Percentiles rank a stretch among this genome's conserved stretches.
Conservation (phyloP, 2,113 vertebrate species). For the Phyllostomus hastatus region DNA sequence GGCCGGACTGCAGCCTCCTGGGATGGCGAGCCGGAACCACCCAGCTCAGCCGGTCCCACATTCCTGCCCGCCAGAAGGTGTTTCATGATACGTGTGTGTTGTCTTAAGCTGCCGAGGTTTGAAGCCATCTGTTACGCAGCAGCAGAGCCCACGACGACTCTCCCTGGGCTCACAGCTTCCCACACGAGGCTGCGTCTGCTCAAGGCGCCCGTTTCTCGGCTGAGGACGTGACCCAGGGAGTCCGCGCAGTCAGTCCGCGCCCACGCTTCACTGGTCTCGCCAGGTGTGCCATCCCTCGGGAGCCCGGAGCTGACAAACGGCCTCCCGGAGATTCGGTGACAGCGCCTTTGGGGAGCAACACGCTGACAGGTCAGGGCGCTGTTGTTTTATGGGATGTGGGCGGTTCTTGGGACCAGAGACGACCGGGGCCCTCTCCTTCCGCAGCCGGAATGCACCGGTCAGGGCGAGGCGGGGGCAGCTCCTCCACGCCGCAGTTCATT, state of each 20-base stretch:
- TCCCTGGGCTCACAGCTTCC: background rate
- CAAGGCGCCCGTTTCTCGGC: background rate
- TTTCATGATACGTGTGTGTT: background rate
- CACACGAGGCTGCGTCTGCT: background rate
- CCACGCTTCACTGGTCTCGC: background rate
- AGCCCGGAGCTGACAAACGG: background rate
- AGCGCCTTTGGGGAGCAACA: background rate
- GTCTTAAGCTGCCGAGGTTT: background rate
- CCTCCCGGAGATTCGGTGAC: background rate
- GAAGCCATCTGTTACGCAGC: background rate
- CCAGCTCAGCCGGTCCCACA: background rate
- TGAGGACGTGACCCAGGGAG: background rate
- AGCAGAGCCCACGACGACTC: background rate
- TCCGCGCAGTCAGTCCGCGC: background rate
- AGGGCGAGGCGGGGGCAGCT: no score
- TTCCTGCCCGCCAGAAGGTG: background rate
- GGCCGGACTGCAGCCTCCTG: background rate
- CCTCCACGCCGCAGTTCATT: no score
- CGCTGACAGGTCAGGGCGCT: background rate
- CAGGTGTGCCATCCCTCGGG: background rate
- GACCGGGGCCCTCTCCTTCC: background rate
- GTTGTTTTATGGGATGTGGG: background rate
- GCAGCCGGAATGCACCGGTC: background rate
- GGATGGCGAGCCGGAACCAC: background rate
- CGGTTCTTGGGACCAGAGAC: background rate